phyloP scores from a whole-genome alignment of 2,113 vertebrate genomes.

The Lipotes vexillifer region DNA sequence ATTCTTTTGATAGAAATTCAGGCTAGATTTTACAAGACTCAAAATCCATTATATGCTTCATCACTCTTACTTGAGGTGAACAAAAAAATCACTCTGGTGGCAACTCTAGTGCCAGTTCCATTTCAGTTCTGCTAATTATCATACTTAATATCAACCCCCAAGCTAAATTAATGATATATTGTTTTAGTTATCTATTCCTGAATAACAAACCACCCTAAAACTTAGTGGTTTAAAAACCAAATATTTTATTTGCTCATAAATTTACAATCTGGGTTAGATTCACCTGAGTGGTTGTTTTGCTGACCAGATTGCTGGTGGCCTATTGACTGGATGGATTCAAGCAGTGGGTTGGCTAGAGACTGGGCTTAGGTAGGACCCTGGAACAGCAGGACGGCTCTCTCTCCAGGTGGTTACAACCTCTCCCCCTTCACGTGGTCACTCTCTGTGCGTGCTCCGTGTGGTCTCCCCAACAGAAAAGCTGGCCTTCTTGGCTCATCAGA shows the following conservation, averaged over 20 bases:
- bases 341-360: not conserved
- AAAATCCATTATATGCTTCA: constrained; percentile 60
- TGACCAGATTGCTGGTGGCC: not conserved
- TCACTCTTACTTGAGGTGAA: constrained; percentile 60
- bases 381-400: not conserved
- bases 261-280: not conserved
- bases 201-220: constrained; percentile 3
- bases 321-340: not conserved
- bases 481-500: not conserved
- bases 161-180: constrained; percentile 46
- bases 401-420: fast-evolving
- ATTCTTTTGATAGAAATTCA: constrained; percentile 65
- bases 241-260: not conserved
- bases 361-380: not conserved
- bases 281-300: not conserved
- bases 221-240: not conserved
- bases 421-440: not conserved
- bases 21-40: constrained; percentile 60
- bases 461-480: not conserved
- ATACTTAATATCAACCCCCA: constrained; percentile 38
- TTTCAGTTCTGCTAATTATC: constrained; percentile 32
- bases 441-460: fast-evolving
- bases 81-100: constrained; percentile 43
- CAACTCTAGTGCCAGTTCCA: constrained; percentile 31
- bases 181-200: not conserved